These are phyloP conservation scores for Oncorhynchus clarkii DNA, from an alignment of 2,113 vertebrate species.

Conservation along the genomic window DNA sequence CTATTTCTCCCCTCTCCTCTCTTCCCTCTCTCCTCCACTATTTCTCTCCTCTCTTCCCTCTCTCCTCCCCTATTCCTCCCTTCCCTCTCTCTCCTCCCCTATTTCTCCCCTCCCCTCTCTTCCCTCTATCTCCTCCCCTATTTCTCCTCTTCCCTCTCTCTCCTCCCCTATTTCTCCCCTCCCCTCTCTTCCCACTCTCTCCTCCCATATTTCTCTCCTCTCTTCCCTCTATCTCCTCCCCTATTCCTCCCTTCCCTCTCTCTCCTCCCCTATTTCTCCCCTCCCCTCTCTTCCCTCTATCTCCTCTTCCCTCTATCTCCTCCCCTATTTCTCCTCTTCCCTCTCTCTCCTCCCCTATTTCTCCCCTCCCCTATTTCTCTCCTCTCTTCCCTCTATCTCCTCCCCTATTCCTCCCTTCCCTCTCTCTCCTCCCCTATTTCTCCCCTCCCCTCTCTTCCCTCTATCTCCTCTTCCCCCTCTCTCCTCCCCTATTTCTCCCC, in stretches of 20 bases:
- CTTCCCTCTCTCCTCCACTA: neutral
- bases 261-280: neutral
- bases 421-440: neutral
- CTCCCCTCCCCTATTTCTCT: neutral
- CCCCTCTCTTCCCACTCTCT: neutral
- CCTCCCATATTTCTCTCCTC: neutral
- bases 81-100: neutral
- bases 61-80: neutral
- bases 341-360: neutral
- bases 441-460: neutral
- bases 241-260: neutral
- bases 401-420: no score
- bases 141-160: neutral
- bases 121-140: neutral
- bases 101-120: no score
- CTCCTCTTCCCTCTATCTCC: neutral
- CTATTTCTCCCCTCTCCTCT: neutral
- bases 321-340: no score
- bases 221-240: neutral
- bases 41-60: neutral
- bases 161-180: neutral
- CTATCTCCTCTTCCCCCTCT: neutral
- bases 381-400: fast-evolving
- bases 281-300: no score
- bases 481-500: neutral